A percentile compares a stretch with the other conserved stretches of the same genome.
These are phyloP conservation scores for Zaprionus africanus DNA, from an alignment of 1,140 invertebrate genomes.

Conservation along the genomic window DNA sequence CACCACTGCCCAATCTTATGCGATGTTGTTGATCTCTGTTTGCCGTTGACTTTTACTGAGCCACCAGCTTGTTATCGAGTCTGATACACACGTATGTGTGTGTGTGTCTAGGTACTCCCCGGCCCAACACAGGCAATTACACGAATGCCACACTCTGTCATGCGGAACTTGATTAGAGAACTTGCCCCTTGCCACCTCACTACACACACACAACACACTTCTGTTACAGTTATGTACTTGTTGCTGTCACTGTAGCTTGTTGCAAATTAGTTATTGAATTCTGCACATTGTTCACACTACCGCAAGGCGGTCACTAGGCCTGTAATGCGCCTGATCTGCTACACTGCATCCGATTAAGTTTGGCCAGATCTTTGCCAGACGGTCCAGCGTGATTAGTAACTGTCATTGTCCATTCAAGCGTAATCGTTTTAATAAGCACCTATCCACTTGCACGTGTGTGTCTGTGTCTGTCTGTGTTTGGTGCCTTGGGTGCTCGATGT, in stretches of 20 bases:
- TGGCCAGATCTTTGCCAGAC: background rate
- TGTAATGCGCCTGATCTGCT: conserved; percentile 2
- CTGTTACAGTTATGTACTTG: conserved; percentile 25
- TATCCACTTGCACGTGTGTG: background rate
- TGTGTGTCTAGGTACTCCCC: background rate
- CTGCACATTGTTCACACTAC: background rate
- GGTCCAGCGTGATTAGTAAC: conserved; percentile 7
- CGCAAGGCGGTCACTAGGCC: background rate
- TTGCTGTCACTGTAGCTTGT: background rate
- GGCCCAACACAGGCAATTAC: conserved; percentile 12
- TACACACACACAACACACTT: conserved; percentile 11
- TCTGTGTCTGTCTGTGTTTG: background rate
- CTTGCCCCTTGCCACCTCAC: conserved; percentile 40
- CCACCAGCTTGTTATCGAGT: conserved; percentile 4
- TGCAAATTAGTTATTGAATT: conserved; percentile 14
- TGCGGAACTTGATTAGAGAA: conserved; percentile 39
- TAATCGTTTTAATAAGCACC: conserved; percentile 42
- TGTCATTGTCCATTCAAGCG: conserved; percentile 28
- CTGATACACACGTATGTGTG: background rate
- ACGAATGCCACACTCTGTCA: conserved; percentile 31
- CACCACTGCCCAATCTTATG: conserved; percentile 6
- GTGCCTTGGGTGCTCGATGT: background rate
- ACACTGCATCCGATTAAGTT: conserved; percentile 4
- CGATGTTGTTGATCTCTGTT: conserved; percentile 34
- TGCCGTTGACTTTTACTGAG: conserved; percentile 32